Evolutionary conservation across 1,140 invertebrate genomes (phyloP), one percentile per base, ranked within the genome.

Genomic region (Dendrolimus kikuchii): DNA sequence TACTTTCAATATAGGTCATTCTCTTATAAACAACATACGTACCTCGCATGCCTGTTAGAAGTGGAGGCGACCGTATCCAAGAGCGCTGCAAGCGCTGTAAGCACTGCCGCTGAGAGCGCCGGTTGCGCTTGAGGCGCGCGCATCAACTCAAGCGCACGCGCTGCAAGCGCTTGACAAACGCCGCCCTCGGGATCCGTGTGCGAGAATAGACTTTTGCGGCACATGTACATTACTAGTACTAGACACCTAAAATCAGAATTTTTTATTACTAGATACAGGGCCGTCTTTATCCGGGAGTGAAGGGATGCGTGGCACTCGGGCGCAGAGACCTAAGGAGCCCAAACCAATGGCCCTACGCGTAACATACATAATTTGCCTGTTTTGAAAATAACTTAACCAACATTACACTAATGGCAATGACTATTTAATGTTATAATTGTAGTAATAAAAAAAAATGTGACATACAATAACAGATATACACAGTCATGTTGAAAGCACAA

Each of bases 201-300:
- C 55, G 77, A 69, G 65, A 66, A 78, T 62, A 96, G 84, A 54
- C 94, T 94, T 69, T 95, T 95, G 58, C 95, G 93, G 38, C 94
- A 94, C 85, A 98, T 90, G 79, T 95, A 96, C 49, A 95, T 94
- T 45, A 97, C 81, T 46, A 97, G 87, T 57, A 97, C 93, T 71
- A 98, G 95, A 40, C 96, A 93, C 68, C 95, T 95, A 79, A 5
- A n/a, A n/a, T 8, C 10, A 5, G 10, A 43, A 8, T 43, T 0
- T 9, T n/a, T n/a, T 43, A 6, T 43, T n/a, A 43, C 10, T 43
- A 23, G 23, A 23, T 23, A 23, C 23, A 23, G 23, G 23, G 23
- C 23, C 23, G 23, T 23, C 1, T 23, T 3, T 23, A 23, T 23
- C 1, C 3, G 23, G 23, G 23, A 23, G 23, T 23, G 23, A 23